Evolutionary conservation across 2,888 invertebrate species (phyloP).

Genomic region (Zhuqinia jingwanae): DNA sequence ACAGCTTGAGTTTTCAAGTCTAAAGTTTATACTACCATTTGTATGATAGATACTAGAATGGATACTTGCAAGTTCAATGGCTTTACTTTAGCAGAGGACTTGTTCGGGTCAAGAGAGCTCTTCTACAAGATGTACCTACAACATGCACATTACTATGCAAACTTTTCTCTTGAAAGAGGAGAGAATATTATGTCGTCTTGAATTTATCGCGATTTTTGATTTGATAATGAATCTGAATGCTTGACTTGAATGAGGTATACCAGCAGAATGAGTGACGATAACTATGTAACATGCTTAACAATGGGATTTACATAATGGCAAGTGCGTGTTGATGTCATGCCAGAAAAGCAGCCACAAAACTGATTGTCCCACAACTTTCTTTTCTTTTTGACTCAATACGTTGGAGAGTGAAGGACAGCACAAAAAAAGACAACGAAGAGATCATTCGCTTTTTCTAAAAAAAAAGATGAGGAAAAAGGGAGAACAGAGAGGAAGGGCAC

Average conservation of each 20-base stretch:
- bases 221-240: conserved; percentile 24
- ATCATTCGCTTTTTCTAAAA: not conserved
- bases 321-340: conserved; percentile 24
- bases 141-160: too few relatives aligned
- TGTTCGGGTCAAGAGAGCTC: too few relatives aligned
- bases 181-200: too few relatives aligned
- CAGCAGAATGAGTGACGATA: not conserved
- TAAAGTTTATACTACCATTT: too few relatives aligned
- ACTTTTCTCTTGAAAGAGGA: too few relatives aligned
- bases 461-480: not conserved
- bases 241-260: not conserved
- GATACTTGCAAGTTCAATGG: too few relatives aligned
- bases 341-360: conserved; percentile 15
- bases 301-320: not conserved
- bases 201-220: conserved; percentile 6
- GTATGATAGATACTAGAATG: too few relatives aligned
- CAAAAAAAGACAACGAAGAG: conserved; percentile 3
- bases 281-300: conserved; percentile 12
- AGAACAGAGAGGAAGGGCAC: conserved; percentile 3
- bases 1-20: too few relatives aligned
- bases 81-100: too few relatives aligned
- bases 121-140: too few relatives aligned
- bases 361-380: not conserved
- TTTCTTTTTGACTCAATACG: not conserved
- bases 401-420: not conserved